Conservation (phyloP, 1,140 invertebrate genomes). For the Neelides sp. region DNA sequence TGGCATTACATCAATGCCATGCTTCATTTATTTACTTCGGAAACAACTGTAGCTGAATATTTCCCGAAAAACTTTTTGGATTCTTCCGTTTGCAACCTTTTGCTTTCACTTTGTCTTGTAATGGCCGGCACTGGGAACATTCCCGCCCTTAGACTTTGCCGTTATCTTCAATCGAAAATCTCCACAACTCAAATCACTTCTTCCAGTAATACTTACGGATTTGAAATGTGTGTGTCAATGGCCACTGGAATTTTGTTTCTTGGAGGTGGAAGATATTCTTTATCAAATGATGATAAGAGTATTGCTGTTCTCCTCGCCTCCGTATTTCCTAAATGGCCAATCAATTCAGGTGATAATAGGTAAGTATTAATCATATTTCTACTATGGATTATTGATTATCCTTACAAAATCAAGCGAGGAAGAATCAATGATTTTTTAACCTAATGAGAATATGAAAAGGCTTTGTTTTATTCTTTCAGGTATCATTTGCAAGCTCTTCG, state of each 20-base stretch:
- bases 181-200: conserved; percentile 35
- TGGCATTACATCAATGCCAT: conserved; percentile 46
- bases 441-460: no score
- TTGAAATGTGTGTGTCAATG: conserved; percentile 42
- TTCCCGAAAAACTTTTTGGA: conserved; percentile 30
- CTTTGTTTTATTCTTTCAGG: conserved; percentile 41
- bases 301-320: conserved; percentile 80
- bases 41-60: conserved; percentile 23
- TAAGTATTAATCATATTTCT: conserved; percentile 33
- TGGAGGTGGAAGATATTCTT: conserved; percentile 78
- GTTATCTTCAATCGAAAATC: conserved; percentile 58
- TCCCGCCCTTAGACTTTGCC: conserved; percentile 67
- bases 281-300: conserved; percentile 67
- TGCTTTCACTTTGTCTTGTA: conserved; percentile 42
- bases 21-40: conserved; percentile 11
- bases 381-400: no score
- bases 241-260: conserved; percentile 82
- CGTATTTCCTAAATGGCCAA: conserved; percentile 93
- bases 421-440: no score
- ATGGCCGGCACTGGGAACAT: conserved; percentile 89
- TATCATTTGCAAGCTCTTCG: conserved; percentile 91
- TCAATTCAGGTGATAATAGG: conserved; percentile 89
- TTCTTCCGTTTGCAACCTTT: conserved; percentile 21
- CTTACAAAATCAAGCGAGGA: no score
- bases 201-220: conserved; percentile 33